Evolutionary conservation across 1,140 invertebrate species (phyloP), one percentile per base, ranked within the genome.

Genomic region (Drosophila arawakana): DNA sequence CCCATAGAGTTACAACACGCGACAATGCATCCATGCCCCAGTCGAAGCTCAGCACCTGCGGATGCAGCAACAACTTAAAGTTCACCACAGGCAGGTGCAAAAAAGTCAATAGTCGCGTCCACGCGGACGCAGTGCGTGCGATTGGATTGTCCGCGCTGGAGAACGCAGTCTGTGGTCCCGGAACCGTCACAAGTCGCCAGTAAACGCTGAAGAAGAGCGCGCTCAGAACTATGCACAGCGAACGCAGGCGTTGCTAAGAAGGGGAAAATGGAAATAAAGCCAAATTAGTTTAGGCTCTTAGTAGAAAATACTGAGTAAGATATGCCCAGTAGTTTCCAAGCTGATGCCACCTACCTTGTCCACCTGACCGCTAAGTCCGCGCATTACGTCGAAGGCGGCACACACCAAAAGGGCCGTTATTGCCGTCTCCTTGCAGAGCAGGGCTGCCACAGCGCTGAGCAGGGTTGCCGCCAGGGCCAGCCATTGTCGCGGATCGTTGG

Each of bases 11-110:
- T 1, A 94, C 95, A 67, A 99, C 94, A 59, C 96, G 93, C 1
- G 97, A 97, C 76, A 99, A 95, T 0, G 97, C 95, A 77, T 98
- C 97, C 98, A 98, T 98, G 3, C 97, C 97, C 98, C 98, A 99
- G 91, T 99, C 98, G 92, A 98, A 98, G 91, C 97, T 98, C 34
- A 99, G 93, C 50, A 95, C 95, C 73, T 95, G 94, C 7, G 98
- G 98, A 81, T 95, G 97, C 2, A 98, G 88, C 30, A 99, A 92
- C 77, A 99, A 94, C 84, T 95, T 94, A 70, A 97, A 95, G 92
- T 98, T 98, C 77, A 98, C 96, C 5, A 96, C 95, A 2, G 97
- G 97, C 52, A 99, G 94, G 91, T 97, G 98, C 66, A 95, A 93
- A 92, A 98, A 98, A 7, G 97, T 99, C 58, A 98, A 94, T 18